Percentiles rank a stretch among this genome's conserved stretches.
Conservation (phyloP, 2,888 invertebrate species). For the Sussaba pulchella region DNA sequence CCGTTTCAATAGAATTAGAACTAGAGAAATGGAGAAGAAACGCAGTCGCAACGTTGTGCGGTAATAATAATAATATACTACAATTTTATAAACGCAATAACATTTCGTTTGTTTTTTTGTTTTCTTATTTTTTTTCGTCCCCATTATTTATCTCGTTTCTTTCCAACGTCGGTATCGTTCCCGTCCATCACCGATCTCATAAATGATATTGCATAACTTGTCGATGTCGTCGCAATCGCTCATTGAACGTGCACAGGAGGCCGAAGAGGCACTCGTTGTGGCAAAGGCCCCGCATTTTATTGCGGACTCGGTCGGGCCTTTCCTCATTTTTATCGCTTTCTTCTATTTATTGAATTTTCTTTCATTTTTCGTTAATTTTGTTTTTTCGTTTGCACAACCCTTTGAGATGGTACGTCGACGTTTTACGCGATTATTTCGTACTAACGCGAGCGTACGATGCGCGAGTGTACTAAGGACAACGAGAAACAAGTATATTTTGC, state of each 20-base stretch:
- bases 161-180: slow-evolving; percentile 45
- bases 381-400: slow-evolving; percentile 59
- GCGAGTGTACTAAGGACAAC: slow-evolving; percentile 44
- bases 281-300: slow-evolving; percentile 40
- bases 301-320: slow-evolving; percentile 32
- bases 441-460: slow-evolving; percentile 18
- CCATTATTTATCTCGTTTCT: neutral
- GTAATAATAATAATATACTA: slow-evolving; percentile 69
- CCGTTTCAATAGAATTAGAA: slow-evolving; percentile 63
- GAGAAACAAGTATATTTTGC: slow-evolving; percentile 39
- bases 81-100: slow-evolving; percentile 71
- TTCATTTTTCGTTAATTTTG: neutral
- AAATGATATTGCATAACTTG: slow-evolving; percentile 33
- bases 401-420: slow-evolving; percentile 46
- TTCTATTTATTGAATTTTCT: neutral
- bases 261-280: slow-evolving; percentile 30
- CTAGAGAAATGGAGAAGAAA: slow-evolving; percentile 64
- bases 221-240: slow-evolving; percentile 40
- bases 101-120: slow-evolving; percentile 45
- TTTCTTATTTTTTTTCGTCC: neutral
- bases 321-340: neutral
- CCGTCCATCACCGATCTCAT: slow-evolving; percentile 46
- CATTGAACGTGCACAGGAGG: slow-evolving; percentile 13
- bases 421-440: slow-evolving; percentile 10
- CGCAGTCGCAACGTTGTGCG: slow-evolving; percentile 66